Conservation (phyloP, 2,888 invertebrate genomes). For the Synergus gifuensis region DNA sequence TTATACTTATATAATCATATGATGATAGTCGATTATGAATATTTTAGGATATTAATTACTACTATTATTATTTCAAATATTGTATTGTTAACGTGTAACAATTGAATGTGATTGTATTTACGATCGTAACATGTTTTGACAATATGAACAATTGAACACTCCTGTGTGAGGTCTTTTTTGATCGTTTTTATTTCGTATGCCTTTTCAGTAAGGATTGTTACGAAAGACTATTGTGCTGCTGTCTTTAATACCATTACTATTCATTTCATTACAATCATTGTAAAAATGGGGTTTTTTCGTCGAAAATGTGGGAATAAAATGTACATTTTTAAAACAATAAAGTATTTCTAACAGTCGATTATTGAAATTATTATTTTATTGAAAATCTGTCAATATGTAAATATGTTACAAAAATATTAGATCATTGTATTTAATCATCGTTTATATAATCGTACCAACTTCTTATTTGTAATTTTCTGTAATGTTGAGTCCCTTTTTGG, state of each 20-base stretch:
- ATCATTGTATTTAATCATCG: too few species aligned
- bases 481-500: too few species aligned
- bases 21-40: neutral
- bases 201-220: slow-evolving; percentile 67
- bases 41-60: slow-evolving; percentile 23
- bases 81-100: slow-evolving; percentile 61
- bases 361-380: neutral
- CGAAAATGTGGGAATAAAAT: slow-evolving; percentile 20
- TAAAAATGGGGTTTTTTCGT: slow-evolving; percentile 58
- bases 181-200: slow-evolving; percentile 52
- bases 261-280: slow-evolving; percentile 60
- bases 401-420: neutral
- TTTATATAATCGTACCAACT: too few species aligned
- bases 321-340: slow-evolving; percentile 40
- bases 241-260: slow-evolving; percentile 48
- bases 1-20: slow-evolving; percentile 20
- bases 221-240: slow-evolving; percentile 48
- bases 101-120: slow-evolving; percentile 47
- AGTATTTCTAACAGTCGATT: slow-evolving; percentile 34
- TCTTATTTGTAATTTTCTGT: too few species aligned
- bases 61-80: slow-evolving; percentile 52
- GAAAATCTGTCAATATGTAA: neutral
- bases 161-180: slow-evolving; percentile 53
- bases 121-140: slow-evolving; percentile 50
- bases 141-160: slow-evolving; percentile 43